phyloP scores from a whole-genome alignment of 2,113 vertebrate genomes.

The Syngnathoides biaculeatus region DNA sequence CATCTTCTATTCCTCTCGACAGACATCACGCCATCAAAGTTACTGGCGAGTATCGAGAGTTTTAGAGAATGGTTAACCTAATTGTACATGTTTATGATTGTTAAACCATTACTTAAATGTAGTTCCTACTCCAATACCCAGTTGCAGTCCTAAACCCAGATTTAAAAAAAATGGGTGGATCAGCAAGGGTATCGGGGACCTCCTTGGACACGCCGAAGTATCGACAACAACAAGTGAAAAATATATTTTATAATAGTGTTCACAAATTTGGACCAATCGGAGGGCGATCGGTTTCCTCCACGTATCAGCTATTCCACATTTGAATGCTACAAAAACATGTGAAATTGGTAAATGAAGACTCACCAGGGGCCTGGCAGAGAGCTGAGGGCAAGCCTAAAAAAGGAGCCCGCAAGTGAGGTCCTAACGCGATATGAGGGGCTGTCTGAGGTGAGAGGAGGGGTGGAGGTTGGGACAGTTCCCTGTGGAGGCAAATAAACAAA shows the following conservation, averaged over 20 bases:
- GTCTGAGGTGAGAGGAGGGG: slow-evolving; percentile 89
- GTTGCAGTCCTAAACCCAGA: not conserved
- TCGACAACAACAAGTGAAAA: not conserved
- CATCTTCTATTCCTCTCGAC: not conserved
- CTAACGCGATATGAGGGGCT: slow-evolving; percentile 89
- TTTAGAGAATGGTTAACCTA: not conserved
- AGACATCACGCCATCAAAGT: not conserved
- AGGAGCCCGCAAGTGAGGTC: slow-evolving; percentile 90
- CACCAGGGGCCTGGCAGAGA: slow-evolving; percentile 94
- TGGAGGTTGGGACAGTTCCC: slow-evolving; percentile 89
- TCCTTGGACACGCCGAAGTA: too few relatives aligned
- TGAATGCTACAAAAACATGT: not conserved
- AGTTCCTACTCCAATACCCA: not conserved
- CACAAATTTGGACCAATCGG: not conserved
- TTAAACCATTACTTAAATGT: not conserved
- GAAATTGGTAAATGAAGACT: slow-evolving; percentile 41
- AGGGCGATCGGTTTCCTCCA: not conserved
- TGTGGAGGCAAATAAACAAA: slow-evolving; percentile 57
- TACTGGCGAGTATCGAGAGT: not conserved
- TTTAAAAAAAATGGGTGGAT: not conserved
- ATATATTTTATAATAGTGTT: not conserved
- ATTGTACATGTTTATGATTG: not conserved
- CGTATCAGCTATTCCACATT: not conserved
- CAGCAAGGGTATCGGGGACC: not conserved
- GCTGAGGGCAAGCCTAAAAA: slow-evolving; percentile 91